Evolutionary conservation across 2,888 invertebrate species (phyloP).

Genomic region (Syrphus vitripennis): DNA sequence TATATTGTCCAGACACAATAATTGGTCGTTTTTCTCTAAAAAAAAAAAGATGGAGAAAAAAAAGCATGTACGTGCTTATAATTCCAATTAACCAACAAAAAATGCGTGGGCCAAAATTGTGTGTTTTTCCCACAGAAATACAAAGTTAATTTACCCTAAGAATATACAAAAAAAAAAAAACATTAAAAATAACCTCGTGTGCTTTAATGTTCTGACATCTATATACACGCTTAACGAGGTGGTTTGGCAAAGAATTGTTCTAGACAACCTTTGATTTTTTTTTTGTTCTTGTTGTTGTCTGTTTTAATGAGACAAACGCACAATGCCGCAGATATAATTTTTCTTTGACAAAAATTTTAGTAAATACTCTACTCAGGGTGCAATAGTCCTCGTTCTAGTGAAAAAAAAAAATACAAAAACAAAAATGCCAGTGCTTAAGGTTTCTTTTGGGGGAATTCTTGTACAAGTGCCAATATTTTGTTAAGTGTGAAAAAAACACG

Average conservation of each 20-base stretch:
- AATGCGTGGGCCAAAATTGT: not conserved
- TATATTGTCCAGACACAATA: not conserved
- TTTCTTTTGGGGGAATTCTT: conserved; percentile 13
- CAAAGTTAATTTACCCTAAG: not conserved
- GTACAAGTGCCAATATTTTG: conserved; percentile 32
- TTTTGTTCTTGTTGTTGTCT: too few species aligned
- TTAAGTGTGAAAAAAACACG: conserved; percentile 12
- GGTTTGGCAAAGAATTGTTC: conserved; percentile 41
- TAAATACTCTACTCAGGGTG: conserved; percentile 54
- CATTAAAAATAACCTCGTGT: conserved; percentile 26
- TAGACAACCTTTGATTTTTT: conserved; percentile 53
- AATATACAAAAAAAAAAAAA: not conserved
- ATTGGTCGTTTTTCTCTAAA: not conserved
- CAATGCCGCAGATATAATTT: conserved; percentile 40
- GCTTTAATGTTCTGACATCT: not conserved
- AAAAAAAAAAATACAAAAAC: not conserved
- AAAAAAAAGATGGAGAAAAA: not conserved
- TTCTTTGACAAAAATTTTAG: conserved; percentile 8
- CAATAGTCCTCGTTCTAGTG: conserved; percentile 9
- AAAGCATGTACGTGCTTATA: not conserved
- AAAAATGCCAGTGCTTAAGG: not conserved
- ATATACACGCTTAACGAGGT: conserved; percentile 32
- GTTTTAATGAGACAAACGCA: conserved; percentile 40
- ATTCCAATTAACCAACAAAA: not conserved
- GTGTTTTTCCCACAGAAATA: not conserved